phyloP scores from a whole-genome alignment of 2,888 invertebrate genomes.

The Strigamia crassipes region DNA sequence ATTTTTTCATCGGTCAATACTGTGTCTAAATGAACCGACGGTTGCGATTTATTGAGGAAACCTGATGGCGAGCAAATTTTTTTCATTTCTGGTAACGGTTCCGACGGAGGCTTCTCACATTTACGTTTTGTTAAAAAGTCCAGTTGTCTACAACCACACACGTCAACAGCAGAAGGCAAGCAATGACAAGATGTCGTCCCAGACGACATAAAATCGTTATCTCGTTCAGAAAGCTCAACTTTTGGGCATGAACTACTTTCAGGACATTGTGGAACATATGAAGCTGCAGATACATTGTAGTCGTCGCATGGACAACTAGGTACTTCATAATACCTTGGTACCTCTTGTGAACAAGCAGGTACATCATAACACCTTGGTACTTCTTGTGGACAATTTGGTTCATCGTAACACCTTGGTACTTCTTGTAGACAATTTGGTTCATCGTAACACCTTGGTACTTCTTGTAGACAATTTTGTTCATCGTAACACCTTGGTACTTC shows the following conservation, averaged over 20 bases:
- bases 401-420: neutral
- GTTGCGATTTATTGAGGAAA: neutral
- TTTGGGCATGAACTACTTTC: conserved; percentile 2
- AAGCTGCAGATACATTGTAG: neutral
- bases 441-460: neutral
- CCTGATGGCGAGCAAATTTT: neutral
- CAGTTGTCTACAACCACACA: neutral
- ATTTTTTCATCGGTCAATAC: neutral
- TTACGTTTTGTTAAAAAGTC: neutral
- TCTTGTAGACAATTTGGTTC: neutral
- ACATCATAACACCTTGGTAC: neutral
- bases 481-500: neutral
- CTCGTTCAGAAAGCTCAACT: neutral
- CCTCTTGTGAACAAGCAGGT: neutral
- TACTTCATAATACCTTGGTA: neutral
- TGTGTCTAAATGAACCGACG: neutral
- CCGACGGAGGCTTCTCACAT: neutral
- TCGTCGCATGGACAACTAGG: neutral
- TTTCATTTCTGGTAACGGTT: neutral
- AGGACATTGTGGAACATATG: neutral
- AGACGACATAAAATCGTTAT: neutral
- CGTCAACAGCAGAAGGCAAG: neutral
- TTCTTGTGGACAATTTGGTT: neutral
- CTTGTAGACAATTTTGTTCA: neutral
- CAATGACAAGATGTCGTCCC: neutral